phyloP scores from a whole-genome alignment of 2,888 invertebrate species.

The Ellobium chinense region DNA sequence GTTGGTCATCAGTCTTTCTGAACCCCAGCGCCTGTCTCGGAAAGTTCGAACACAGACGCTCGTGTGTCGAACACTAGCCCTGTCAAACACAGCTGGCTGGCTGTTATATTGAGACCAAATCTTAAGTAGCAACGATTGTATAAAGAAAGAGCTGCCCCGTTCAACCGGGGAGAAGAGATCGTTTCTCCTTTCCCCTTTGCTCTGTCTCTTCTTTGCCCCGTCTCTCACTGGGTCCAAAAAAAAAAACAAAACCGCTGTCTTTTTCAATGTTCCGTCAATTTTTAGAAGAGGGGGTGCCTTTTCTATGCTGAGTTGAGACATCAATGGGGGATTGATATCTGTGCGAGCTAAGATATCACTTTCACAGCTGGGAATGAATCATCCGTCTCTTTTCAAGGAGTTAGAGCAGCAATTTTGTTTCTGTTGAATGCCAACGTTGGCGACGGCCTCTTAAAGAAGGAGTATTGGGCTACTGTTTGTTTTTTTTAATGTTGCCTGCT shows the following conservation, averaged over 20 bases:
- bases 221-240: too few relatives aligned
- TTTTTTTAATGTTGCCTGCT: background rate
- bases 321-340: background rate
- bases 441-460: background rate
- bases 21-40: background rate
- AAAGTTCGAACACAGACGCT: background rate
- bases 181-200: background rate
- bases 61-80: background rate
- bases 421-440: background rate
- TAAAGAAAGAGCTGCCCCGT: background rate
- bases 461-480: too few relatives aligned
- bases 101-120: background rate
- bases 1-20: too few relatives aligned
- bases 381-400: background rate
- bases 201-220: too few relatives aligned
- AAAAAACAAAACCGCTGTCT: too few relatives aligned
- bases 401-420: background rate
- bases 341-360: background rate
- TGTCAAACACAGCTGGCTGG: conserved; percentile 28
- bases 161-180: background rate
- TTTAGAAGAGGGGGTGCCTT: too few relatives aligned
- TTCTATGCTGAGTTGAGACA: background rate
- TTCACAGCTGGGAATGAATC: background rate
- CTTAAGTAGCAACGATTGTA: conserved; percentile 23
- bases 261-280: too few relatives aligned